Conservation (phyloP, 2,113 vertebrate species). For the Morone saxatilis region DNA sequence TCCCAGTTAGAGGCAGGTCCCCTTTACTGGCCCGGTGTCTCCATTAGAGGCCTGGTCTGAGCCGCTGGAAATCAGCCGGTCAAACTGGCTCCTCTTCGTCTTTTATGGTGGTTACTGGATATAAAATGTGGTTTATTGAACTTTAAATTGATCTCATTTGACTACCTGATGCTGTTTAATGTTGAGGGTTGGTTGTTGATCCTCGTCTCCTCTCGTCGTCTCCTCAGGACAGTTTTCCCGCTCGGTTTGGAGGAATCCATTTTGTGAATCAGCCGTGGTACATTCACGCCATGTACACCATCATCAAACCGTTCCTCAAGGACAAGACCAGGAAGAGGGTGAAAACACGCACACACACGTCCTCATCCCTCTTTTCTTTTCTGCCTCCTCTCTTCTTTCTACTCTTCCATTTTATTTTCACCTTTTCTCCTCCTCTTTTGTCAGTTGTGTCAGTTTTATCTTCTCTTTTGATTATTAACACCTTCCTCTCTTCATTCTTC, state of each 20-base stretch:
- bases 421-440: neutral
- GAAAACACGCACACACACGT: conserved; percentile 41
- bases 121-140: too few species aligned
- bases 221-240: conserved; percentile 96
- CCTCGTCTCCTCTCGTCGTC: neutral
- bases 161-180: too few species aligned
- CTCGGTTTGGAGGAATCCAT: conserved; percentile 97
- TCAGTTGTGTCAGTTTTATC: neutral
- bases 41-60: too few species aligned
- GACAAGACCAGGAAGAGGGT: conserved; percentile 99
- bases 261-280: conserved; percentile 99
- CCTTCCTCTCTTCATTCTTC: neutral
- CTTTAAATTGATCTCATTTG: too few species aligned
- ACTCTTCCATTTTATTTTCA: neutral
- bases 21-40: too few species aligned
- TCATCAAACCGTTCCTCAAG: conserved; percentile 97
- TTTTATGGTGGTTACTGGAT: too few species aligned
- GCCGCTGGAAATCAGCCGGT: too few species aligned
- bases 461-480: too few species aligned
- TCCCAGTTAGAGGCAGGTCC: too few species aligned
- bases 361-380: neutral
- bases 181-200: too few species aligned
- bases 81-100: too few species aligned
- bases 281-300: conserved; percentile 97
- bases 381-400: neutral